Conservation (phyloP, 2,113 vertebrate genomes). For the Callorhinus ursinus region DNA sequence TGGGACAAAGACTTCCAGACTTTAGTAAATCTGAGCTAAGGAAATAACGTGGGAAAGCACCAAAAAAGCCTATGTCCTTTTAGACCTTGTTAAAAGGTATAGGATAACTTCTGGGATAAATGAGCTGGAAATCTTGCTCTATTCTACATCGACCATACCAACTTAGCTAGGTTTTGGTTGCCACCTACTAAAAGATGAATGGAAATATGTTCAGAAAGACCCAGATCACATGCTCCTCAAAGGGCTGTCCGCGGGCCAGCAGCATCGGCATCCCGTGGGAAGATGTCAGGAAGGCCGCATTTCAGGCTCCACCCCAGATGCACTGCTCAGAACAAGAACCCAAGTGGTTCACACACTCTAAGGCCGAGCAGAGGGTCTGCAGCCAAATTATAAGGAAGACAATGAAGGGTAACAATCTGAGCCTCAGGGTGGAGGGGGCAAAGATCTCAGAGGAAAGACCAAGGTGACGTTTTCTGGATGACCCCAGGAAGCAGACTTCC, state of each 20-base stretch:
- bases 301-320: background rate
- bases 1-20: background rate
- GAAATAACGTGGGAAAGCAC: background rate
- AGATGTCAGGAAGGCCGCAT: background rate
- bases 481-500: background rate
- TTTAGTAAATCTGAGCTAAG: background rate
- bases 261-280: background rate
- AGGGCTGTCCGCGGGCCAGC: rapidly evolving
- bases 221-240: background rate
- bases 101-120: background rate
- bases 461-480: background rate
- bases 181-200: background rate
- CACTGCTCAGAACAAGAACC: background rate
- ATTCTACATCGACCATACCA: background rate
- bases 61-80: background rate
- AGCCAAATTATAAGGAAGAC: background rate
- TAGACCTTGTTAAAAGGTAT: background rate
- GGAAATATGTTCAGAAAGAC: background rate
- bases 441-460: background rate
- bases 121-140: background rate
- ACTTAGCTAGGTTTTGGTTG: background rate
- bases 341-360: background rate
- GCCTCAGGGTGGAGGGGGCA: too few relatives aligned
- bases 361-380: background rate
- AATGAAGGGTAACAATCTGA: background rate